Conservation (phyloP, 2,888 invertebrate species). For the Diogma glabrata region DNA sequence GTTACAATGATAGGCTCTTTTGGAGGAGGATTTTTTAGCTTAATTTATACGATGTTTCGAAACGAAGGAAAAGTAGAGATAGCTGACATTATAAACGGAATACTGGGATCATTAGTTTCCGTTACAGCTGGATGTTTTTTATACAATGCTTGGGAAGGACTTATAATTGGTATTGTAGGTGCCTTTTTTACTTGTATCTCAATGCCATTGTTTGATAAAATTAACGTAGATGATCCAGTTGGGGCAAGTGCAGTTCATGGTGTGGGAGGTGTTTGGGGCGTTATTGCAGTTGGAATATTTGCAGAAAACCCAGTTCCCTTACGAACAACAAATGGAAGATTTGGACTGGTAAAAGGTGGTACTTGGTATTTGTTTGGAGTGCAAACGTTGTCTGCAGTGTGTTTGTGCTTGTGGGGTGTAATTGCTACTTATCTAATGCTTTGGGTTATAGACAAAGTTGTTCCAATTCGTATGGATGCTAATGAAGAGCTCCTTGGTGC, state of each 20-base stretch:
- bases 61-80: constrained; percentile 67
- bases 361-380: constrained; percentile 80
- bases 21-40: constrained; percentile 62
- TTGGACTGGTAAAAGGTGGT: constrained; percentile 66
- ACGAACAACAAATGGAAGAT: constrained; percentile 64
- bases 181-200: constrained; percentile 56
- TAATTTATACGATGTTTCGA: constrained; percentile 50
- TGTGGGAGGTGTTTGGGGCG: constrained; percentile 63
- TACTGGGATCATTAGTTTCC: constrained; percentile 76
- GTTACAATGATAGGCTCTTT: constrained; percentile 86
- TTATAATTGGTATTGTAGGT: constrained; percentile 72
- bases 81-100: constrained; percentile 76
- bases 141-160: constrained; percentile 75
- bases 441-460: constrained; percentile 63
- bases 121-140: constrained; percentile 83
- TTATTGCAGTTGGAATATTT: constrained; percentile 78
- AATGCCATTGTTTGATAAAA: constrained; percentile 63
- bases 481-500: constrained; percentile 81
- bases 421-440: constrained; percentile 57
- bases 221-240: constrained; percentile 74
- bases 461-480: constrained; percentile 75
- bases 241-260: constrained; percentile 86
- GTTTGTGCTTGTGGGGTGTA: constrained; percentile 63
- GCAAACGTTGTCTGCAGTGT: constrained; percentile 60
- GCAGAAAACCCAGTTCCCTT: constrained; percentile 75